Percentiles rank a stretch among this genome's conserved stretches.
Conservation (phyloP, 1,140 invertebrate species). For the Branchinecta lindahli region DNA sequence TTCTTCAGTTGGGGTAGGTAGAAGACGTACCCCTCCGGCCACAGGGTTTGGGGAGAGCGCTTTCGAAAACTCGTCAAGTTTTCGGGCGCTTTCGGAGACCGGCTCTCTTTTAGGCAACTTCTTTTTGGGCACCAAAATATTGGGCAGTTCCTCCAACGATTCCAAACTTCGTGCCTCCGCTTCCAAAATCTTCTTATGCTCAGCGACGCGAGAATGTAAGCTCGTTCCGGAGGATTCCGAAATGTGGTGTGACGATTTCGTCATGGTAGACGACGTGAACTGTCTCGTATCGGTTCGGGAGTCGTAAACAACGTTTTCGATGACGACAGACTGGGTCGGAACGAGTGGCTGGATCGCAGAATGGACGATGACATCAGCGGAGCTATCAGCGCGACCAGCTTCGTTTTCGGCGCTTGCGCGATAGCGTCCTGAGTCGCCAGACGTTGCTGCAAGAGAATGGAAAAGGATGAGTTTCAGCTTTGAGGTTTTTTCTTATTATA, state of each 20-base stretch:
- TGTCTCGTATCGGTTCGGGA: too few species aligned
- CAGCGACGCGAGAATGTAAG: too few species aligned
- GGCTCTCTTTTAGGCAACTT: constrained; percentile 38
- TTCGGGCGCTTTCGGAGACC: constrained; percentile 43
- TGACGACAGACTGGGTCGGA: too few species aligned
- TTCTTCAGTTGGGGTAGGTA: constrained; percentile 31
- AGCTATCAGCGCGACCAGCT: constrained; percentile 56
- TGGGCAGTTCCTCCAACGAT: too few species aligned
- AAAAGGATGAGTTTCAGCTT: constrained; percentile 36
- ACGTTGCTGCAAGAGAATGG: constrained; percentile 33
- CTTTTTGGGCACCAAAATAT: constrained; percentile 27
- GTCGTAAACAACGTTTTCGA: too few species aligned
- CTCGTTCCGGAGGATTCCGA: too few species aligned
- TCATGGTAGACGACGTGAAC: too few species aligned
- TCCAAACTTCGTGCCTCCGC: too few species aligned
- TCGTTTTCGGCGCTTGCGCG: constrained; percentile 52
- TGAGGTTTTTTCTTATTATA: too few species aligned
- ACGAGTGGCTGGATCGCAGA: constrained; percentile 40
- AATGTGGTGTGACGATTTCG: too few species aligned
- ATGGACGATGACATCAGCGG: constrained; percentile 55
- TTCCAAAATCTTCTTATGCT: too few species aligned
- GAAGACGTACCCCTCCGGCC: constrained; percentile 46
- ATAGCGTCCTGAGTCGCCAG: constrained; percentile 49
- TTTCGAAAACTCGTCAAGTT: constrained; percentile 43
- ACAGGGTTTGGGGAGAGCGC: constrained; percentile 40